Conservation (phyloP, 2,113 vertebrate genomes). For the Rafetus swinhoei region DNA sequence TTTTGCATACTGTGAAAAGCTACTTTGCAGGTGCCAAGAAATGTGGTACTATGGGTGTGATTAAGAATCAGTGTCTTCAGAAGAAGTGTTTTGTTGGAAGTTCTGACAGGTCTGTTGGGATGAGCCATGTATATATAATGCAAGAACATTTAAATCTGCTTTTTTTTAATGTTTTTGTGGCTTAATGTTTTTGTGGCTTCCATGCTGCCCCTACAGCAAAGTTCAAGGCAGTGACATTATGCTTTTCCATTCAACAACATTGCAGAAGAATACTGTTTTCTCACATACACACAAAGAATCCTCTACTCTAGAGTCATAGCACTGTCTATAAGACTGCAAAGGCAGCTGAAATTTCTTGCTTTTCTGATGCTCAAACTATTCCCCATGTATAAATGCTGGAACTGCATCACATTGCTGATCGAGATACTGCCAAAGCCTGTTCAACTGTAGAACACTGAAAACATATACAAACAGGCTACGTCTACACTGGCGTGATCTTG, state of each 20-base stretch:
- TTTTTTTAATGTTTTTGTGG: background rate
- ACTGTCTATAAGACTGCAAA: slow-evolving; percentile 17
- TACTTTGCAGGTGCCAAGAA: background rate
- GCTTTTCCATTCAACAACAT: background rate
- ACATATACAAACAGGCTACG: background rate
- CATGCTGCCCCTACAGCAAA: background rate
- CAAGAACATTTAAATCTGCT: background rate
- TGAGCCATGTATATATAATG: background rate
- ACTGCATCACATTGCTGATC: slow-evolving; percentile 10
- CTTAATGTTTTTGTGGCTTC: background rate
- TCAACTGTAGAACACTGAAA: slow-evolving; percentile 54
- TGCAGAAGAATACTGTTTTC: background rate
- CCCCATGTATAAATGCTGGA: slow-evolving; percentile 16
- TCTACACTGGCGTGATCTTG: no score
- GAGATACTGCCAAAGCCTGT: slow-evolving; percentile 45
- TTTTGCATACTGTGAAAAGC: background rate
- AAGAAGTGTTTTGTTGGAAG: background rate
- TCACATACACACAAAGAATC: background rate
- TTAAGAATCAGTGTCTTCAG: background rate
- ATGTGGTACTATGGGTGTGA: background rate
- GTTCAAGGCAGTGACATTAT: background rate
- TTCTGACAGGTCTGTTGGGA: background rate
- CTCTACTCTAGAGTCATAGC: background rate
- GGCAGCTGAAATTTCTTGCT: background rate
- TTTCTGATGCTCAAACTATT: background rate